Evolutionary conservation across 2,888 invertebrate genomes (phyloP), one percentile per base, ranked within the genome.

Genomic region (Petrolisthes cinctipes): DNA sequence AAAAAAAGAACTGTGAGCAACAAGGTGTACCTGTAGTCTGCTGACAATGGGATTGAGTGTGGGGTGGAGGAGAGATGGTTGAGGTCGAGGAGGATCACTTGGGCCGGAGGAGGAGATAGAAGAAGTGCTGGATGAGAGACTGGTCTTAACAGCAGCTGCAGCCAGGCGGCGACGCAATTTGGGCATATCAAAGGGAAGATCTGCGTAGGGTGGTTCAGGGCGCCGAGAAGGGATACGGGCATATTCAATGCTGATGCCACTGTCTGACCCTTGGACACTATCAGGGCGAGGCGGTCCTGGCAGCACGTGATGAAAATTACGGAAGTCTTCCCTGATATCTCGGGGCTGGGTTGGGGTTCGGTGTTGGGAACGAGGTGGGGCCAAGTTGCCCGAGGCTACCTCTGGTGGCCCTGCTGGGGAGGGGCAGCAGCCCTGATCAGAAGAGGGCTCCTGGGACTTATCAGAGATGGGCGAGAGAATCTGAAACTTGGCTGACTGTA

Each of bases 111-210:
- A 90, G 23, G 89, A 83, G 14, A 89, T 82, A 20, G 90, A 90
- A 4, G 89, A 90, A 56, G 89, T 90, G 88, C 89, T 90, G 82
- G 85, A 89, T 54, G 91, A 90, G n/a, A 90, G 87, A 61, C 87
- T 86, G 53, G 85, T 85, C 82, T 86, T 89, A 92, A 92, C 57
- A 92, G 92, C 89, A 92, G 93, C 87, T 92, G 92, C 4, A 92
- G 92, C 75, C 92, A 92, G 0, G 92, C 91, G 82, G 51, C 91
- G 89, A 90, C 96, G 94, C 88, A 97, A 93, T 93, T 97, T 97
- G 57, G 97, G 97, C 97, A 97, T 97, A 92, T 97, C 97, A 92
- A 97, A 97, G 86, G 97, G 97, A 92, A 97, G 94, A 92, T 97
- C 95, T 92, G 96, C 97, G 66, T 73, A 89, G 91, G 71, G 91